These are phyloP conservation scores for Stigmatopora nigra DNA, from an alignment of 2,113 vertebrate species.

Conservation along the genomic window DNA sequence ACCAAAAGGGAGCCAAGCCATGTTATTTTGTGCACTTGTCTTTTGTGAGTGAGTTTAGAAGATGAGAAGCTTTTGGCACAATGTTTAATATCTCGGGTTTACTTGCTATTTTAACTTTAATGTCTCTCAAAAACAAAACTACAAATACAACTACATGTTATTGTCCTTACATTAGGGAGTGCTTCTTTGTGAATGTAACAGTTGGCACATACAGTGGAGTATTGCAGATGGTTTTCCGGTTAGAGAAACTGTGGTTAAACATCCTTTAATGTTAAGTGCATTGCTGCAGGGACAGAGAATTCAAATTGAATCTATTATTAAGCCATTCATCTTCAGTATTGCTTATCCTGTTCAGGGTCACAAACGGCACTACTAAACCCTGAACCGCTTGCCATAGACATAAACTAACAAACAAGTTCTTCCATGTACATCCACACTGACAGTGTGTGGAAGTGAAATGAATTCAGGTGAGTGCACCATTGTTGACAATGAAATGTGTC, in stretches of 20 bases:
- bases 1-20: slow-evolving; percentile 33
- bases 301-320: background rate
- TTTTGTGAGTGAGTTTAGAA: slow-evolving; percentile 45
- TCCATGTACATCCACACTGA: no score
- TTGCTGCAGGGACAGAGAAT: background rate
- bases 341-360: no score
- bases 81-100: slow-evolving; percentile 19
- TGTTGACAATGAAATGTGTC: background rate
- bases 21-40: slow-evolving; percentile 44
- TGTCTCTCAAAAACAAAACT: slow-evolving; percentile 29
- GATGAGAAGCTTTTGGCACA: slow-evolving; percentile 39
- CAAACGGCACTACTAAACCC: no score
- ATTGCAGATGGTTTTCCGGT: background rate
- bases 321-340: no score
- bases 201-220: slow-evolving; percentile 8
- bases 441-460: no score
- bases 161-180: slow-evolving; percentile 1
- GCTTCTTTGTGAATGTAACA: slow-evolving; percentile 16
- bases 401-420: no score
- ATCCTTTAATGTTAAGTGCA: background rate
- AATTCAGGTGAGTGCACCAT: no score
- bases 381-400: no score
- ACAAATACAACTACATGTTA: slow-evolving; percentile 15
- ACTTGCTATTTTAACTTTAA: slow-evolving; percentile 39
- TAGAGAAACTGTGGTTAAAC: background rate